Evolutionary conservation across 2,113 vertebrate genomes (phyloP), one percentile per base, ranked within the genome.

Genomic region (Cettia cetti): DNA sequence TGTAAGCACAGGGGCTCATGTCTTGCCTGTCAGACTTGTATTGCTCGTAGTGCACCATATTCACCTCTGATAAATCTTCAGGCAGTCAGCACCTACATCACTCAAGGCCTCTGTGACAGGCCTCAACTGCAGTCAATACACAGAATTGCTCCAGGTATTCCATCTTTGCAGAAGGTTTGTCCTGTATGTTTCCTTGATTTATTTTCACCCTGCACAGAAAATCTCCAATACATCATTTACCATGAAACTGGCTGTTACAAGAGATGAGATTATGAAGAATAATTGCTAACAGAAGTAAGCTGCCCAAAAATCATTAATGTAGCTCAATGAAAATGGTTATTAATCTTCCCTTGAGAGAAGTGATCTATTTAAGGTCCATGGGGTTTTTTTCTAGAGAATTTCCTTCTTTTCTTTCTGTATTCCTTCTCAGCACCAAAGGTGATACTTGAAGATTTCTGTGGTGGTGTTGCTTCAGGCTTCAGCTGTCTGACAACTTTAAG

Each of bases 401-500:
- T 82, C 15, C 15, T 26, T n/a, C 54, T 83, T 89, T 44, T 82
- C 92, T 92, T 53, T 97, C 93, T 97, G 3, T 21, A 31, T 60
- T 79, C 40, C 82, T 95, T 96, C 96, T 96, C 89, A 84, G 90
- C 97, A 94, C 96, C 97, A 94, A 94, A 96, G 91, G 24, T 86
- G 90, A 96, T 94, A 83, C 50, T 80, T 84, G 96, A 95, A 97
- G 97, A 98, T 97, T 97, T 97, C 93, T 96, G 95, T 96, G 82
- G 93, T 92, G 90, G 59, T 95, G 92, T 98, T 97, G 97, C 98
- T 98, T 90, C 87, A 97, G 98, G 98, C 97, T 97, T 97, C 92
- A 98, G 88, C 97, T 97, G 96, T 98, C 98, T 97, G 92, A 97
- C 84, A 74, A 68, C 91, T 97, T 95, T 78, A 92, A 97, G 97